phyloP scores from a whole-genome alignment of 1,140 invertebrate genomes.

The Trichogramma pretiosum region DNA sequence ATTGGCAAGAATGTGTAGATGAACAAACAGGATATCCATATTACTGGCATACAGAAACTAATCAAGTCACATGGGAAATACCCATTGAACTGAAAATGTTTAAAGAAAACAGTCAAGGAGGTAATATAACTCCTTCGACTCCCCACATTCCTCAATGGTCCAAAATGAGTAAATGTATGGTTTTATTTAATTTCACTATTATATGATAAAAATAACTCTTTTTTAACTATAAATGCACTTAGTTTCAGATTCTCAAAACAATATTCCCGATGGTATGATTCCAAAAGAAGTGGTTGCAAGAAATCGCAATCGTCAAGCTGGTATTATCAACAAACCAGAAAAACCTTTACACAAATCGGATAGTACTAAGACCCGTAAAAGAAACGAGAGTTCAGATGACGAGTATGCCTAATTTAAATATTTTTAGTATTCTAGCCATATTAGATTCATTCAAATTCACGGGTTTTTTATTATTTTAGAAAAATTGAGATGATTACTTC shows the following conservation, averaged over 20 bases:
- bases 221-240: background rate
- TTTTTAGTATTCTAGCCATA: too few species aligned
- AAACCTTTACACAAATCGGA: conserved; percentile 13
- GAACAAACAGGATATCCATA: conserved; percentile 60
- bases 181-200: background rate
- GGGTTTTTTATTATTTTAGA: conserved; percentile 35
- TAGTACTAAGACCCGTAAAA: conserved; percentile 9
- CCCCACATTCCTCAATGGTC: conserved; percentile 31
- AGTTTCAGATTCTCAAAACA: conserved; percentile 33
- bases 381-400: conserved; percentile 42
- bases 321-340: conserved; percentile 18
- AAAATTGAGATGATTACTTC: conserved; percentile 56
- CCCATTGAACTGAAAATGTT: conserved; percentile 48
- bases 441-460: too few species aligned
- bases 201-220: background rate
- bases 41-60: conserved; percentile 64
- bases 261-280: conserved; percentile 43
- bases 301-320: conserved; percentile 35
- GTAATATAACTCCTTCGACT: conserved; percentile 18
- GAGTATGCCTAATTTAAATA: too few species aligned
- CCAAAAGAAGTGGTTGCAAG: conserved; percentile 40
- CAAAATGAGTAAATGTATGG: conserved; percentile 18
- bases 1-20: conserved; percentile 64
- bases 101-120: conserved; percentile 24
- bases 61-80: conserved; percentile 66